Conservation (phyloP, 2,888 invertebrate species). For the Nowickia ferox region DNA sequence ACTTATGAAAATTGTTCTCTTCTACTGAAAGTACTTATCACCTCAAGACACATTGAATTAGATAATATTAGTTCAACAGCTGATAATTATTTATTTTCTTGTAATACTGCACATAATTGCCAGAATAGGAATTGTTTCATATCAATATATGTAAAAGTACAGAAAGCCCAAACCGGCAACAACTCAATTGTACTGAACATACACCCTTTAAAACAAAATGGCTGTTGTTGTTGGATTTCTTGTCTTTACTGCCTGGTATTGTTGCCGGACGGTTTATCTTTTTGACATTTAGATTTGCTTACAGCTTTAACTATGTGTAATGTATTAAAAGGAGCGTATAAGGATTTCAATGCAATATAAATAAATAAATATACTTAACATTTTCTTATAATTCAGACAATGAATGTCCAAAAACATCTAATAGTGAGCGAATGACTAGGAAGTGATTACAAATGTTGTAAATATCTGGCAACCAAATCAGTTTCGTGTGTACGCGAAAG, state of each 20-base stretch:
- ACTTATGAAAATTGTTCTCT: slow-evolving; percentile 22
- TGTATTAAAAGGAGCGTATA: too few species aligned
- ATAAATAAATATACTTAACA: too few species aligned
- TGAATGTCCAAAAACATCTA: too few species aligned
- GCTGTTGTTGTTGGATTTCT: background rate
- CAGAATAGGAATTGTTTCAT: background rate
- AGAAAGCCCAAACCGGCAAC: background rate
- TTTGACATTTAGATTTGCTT: too few species aligned
- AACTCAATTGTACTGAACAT: background rate
- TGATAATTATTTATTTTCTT: background rate
- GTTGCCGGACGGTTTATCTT: background rate
- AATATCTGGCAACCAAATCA: slow-evolving; percentile 27
- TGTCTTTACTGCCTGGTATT: background rate
- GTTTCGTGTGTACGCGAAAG: slow-evolving; percentile 38
- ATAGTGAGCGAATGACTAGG: too few species aligned
- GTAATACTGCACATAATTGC: background rate
- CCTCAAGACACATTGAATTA: slow-evolving; percentile 5
- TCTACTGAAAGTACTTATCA: slow-evolving; percentile 62
- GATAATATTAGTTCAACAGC: background rate
- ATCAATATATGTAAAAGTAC: too few species aligned
- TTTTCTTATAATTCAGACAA: too few species aligned
- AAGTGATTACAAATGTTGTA: too few species aligned
- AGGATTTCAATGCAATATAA: too few species aligned
- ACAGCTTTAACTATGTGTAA: too few species aligned
- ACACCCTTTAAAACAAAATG: background rate